phyloP scores from a whole-genome alignment of 1,140 invertebrate genomes.

The Oedothorax gibbosus region DNA sequence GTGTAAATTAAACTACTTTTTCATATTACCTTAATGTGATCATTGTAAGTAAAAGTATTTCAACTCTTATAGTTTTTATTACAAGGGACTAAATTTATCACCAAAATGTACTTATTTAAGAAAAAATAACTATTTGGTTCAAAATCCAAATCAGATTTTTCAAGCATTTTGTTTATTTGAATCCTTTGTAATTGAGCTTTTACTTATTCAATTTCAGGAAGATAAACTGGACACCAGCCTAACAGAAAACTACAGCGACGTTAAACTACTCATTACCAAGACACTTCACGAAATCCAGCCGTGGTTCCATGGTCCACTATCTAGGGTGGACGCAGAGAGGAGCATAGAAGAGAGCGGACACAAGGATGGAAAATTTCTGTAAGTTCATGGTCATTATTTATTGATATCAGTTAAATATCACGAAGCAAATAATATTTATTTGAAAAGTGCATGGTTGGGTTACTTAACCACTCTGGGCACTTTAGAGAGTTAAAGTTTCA shows the following conservation, averaged over 20 bases:
- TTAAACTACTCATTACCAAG: slow-evolving; percentile 64
- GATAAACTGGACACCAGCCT: slow-evolving; percentile 57
- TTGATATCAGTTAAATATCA: too few species aligned
- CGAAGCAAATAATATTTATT: too few species aligned
- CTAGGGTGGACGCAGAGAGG: slow-evolving; percentile 63
- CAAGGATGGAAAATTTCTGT: slow-evolving; percentile 66
- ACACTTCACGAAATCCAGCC: slow-evolving; percentile 66
- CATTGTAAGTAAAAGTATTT: too few species aligned
- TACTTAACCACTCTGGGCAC: too few species aligned
- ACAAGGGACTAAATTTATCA: too few species aligned
- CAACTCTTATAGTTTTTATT: too few species aligned
- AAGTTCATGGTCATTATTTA: slow-evolving; percentile 32
- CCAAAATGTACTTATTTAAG: too few species aligned
- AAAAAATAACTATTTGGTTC: too few species aligned
- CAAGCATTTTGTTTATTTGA: neutral
- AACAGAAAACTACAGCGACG: slow-evolving; percentile 58
- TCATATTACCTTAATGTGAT: too few species aligned
- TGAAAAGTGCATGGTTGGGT: too few species aligned
- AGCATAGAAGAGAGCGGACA: slow-evolving; percentile 64
- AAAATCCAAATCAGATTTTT: neutral
- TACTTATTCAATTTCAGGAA: slow-evolving; percentile 30
- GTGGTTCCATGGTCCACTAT: slow-evolving; percentile 65
- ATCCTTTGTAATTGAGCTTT: neutral
- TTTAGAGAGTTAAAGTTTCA: too few species aligned
- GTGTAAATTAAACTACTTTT: too few species aligned